These are phyloP conservation scores for Sarcophaga bullata DNA, from an alignment of 1,140 invertebrate genomes.

Conservation along the genomic window DNA sequence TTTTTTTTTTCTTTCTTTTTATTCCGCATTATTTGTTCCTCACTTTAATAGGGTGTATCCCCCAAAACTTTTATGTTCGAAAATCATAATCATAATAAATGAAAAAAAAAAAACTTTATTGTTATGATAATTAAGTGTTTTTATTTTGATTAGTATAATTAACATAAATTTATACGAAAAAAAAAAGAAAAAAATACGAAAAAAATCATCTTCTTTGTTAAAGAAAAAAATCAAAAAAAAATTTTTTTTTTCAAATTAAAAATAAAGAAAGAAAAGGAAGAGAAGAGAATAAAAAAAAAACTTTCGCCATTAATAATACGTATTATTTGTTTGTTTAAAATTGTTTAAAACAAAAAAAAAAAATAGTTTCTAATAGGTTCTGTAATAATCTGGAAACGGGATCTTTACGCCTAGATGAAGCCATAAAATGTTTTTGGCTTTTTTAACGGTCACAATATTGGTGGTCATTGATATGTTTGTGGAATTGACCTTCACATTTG, in stretches of 20 bases:
- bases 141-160: constrained; percentile 14
- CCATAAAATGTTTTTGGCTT: background rate
- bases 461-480: background rate
- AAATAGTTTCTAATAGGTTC: background rate
- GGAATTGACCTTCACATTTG: background rate
- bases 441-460: background rate
- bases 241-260: too few species aligned
- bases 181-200: too few species aligned
- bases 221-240: too few species aligned
- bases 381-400: background rate
- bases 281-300: background rate
- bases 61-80: background rate
- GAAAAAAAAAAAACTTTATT: background rate
- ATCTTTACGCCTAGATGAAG: background rate
- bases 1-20: too few species aligned
- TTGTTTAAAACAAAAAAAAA: background rate
- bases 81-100: background rate
- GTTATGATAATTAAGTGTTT: background rate
- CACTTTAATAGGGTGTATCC: background rate
- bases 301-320: background rate
- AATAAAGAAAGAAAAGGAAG: too few species aligned
- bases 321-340: background rate
- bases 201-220: too few species aligned
- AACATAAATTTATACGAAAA: background rate
- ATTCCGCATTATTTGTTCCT: background rate